Conservation (phyloP, 2,113 vertebrate species). For the Numida meleagris region DNA sequence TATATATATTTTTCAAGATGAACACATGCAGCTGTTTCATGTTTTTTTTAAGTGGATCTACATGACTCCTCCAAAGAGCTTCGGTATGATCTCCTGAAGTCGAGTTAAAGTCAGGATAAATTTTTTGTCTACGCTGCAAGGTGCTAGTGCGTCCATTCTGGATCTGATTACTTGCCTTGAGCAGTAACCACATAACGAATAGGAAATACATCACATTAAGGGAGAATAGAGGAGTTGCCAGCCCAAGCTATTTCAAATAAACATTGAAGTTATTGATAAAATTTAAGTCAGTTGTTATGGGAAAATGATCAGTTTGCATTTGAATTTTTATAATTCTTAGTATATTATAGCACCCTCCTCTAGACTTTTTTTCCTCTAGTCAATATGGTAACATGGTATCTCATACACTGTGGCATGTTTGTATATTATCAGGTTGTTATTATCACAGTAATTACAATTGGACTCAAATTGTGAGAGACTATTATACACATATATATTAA, state of each 20-base stretch:
- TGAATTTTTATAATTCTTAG: neutral
- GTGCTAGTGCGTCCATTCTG: neutral
- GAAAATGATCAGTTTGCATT: neutral
- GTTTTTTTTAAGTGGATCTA: neutral
- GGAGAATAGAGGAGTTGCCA: neutral
- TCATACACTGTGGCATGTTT: neutral
- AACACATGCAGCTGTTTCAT: neutral
- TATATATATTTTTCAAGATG: neutral
- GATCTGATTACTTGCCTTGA: neutral
- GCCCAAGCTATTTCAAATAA: neutral
- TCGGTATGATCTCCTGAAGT: neutral
- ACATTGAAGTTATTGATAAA: neutral
- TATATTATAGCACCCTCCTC: neutral
- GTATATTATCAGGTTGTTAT: neutral
- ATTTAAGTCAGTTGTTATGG: neutral
- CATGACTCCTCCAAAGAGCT: neutral
- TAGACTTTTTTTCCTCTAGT: neutral
- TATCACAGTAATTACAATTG: neutral
- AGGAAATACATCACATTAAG: neutral
- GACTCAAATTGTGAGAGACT: neutral
- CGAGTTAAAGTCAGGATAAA: neutral
- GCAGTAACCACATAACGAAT: neutral
- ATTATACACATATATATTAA: neutral
- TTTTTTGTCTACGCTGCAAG: neutral
- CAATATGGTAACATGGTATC: rapidly evolving